Evolutionary conservation across 2,888 invertebrate species (phyloP), one percentile per base, ranked within the genome.

Genomic region (Athrips mouffetella): DNA sequence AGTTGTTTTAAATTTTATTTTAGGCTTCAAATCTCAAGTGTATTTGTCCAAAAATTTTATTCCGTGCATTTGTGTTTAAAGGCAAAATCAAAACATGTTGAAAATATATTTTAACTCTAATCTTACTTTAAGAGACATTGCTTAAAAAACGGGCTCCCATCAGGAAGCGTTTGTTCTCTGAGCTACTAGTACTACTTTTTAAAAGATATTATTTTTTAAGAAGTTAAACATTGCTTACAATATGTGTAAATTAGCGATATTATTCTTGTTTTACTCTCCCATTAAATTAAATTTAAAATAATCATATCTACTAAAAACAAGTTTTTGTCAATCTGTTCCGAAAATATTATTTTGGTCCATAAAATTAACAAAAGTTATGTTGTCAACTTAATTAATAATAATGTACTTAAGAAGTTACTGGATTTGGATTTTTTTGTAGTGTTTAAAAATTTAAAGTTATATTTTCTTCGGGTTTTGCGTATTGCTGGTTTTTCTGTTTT

Each of bases 21-120:
- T 65, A 57, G 48, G 57, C 59, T 56, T 48, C 55, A 55, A 51
- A 49, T 39, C 62, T 58, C 58, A 54, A 55, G 29, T 47, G 45
- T 50, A 47, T 53, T 60, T 48, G 25, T 35, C 55, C n/a, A n/a
- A 55, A 46, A 53, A 51, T 61, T 62, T 64, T 63, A 46, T 33
- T 25, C 37, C 39, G 62, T 62, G 60, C 58, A 57, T 66, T 63
- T 62, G 57, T 37, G 52, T 69, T 65, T 57, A 60, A 52, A 60
- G 55, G 60, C 60, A 50, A 54, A 54, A 62, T 66, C 56, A 76
- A 80, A 76, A 80, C 78, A 81, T 75, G 75, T 75, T 77, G 77
- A 76, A 74, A 51, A 62, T 49, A 55, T 50, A 31, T 60, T 65
- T 67, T 63, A 56, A 55, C 53, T 63, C 70, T 73, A 71, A 63